Conservation (phyloP, 2,888 invertebrate species). For the Pristionchus mayeri region DNA sequence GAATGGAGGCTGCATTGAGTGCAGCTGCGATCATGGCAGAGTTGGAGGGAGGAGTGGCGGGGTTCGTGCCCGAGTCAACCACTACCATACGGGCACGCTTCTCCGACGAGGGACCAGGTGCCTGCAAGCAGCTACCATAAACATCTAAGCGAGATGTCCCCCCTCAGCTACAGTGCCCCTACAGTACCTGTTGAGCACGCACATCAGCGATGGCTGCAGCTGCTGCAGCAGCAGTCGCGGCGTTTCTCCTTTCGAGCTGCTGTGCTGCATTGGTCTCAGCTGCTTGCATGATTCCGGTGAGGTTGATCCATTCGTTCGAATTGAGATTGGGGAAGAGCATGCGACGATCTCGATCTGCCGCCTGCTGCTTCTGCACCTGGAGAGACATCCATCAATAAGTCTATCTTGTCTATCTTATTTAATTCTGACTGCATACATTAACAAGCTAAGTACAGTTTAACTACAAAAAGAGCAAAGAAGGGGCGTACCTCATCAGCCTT, state of each 20-base stretch:
- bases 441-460: too few relatives aligned
- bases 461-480: background rate
- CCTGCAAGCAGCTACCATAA: background rate
- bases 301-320: background rate
- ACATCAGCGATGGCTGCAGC: background rate
- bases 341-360: background rate
- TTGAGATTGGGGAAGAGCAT: background rate
- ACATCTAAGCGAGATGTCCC: background rate
- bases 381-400: background rate
- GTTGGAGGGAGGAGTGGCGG: conserved; percentile 2
- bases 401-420: too few relatives aligned
- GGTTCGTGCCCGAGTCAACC: conserved; percentile 14
- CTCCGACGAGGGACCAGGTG: background rate
- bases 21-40: background rate
- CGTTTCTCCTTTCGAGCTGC: background rate
- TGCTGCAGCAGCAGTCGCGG: background rate
- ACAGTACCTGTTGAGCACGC: background rate
- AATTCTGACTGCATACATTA: too few relatives aligned
- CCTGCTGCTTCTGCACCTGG: background rate
- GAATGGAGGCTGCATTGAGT: background rate
- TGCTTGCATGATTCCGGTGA: background rate
- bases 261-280: background rate
- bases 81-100: background rate
- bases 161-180: background rate
- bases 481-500: background rate